These are phyloP conservation scores for Chunga burmeisteri DNA, from an alignment of 2,113 vertebrate genomes.

Conservation along the genomic window DNA sequence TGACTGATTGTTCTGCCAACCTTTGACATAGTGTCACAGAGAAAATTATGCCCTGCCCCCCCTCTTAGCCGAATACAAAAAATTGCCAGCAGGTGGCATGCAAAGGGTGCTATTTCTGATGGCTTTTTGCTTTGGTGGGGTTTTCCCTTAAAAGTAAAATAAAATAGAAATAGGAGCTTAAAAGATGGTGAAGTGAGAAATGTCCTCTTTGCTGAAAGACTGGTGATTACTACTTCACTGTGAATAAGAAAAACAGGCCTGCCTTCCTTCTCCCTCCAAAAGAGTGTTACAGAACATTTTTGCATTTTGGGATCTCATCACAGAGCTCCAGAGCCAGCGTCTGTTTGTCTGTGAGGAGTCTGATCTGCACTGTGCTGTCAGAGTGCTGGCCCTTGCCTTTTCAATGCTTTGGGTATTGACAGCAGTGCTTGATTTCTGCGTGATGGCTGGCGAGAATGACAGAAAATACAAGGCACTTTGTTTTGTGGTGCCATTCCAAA, in stretches of 20 bases:
- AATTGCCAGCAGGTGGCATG: conserved; percentile 68
- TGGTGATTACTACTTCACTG: background rate
- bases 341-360: background rate
- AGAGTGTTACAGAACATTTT: background rate
- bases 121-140: background rate
- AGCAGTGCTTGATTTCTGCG: background rate
- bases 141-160: background rate
- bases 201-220: background rate
- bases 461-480: background rate
- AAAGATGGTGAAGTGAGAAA: background rate
- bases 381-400: background rate
- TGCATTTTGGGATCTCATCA: fast-evolving
- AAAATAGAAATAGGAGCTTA: background rate
- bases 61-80: background rate
- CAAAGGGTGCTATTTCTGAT: conserved; percentile 42
- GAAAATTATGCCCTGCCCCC: background rate
- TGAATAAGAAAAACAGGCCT: background rate
- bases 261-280: background rate
- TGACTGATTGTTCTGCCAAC: background rate
- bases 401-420: background rate
- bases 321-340: background rate
- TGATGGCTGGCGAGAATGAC: background rate
- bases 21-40: fast-evolving
- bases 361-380: background rate
- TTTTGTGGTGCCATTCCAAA: background rate